Conservation (phyloP, 2,797 vertebrate species). For the Capromys pilorides region DNA sequence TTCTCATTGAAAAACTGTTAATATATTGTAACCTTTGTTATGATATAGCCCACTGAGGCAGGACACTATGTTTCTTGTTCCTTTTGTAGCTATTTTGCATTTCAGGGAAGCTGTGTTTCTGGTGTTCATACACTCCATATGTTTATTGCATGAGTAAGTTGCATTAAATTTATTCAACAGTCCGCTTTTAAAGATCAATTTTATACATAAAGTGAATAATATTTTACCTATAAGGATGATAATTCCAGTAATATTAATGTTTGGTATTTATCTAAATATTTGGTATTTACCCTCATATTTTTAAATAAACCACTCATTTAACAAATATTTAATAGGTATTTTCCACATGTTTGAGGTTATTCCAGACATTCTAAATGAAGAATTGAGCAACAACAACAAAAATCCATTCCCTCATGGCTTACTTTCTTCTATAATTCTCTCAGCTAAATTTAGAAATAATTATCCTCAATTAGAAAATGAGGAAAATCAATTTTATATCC, state of each 20-base stretch:
- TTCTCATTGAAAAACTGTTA: background rate
- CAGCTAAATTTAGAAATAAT: background rate
- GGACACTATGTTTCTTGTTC: background rate
- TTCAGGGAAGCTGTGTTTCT: background rate
- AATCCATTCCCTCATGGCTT: background rate
- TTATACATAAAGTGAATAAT: background rate
- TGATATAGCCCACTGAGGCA: background rate
- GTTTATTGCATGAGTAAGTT: background rate
- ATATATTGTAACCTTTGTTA: background rate
- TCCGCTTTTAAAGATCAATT: background rate
- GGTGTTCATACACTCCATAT: rapidly evolving
- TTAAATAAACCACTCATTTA: background rate
- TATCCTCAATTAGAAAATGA: background rate
- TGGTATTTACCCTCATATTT: background rate
- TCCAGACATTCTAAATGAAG: background rate
- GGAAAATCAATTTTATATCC: background rate
- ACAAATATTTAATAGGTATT: background rate
- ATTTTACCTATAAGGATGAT: background rate
- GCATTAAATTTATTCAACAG: background rate
- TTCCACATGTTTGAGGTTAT: background rate
- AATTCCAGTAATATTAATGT: background rate
- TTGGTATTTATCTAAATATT: background rate
- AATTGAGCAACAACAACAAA: background rate
- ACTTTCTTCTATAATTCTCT: background rate
- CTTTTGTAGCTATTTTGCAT: background rate